These are phyloP conservation scores for Xenopus borealis DNA, from an alignment of 2,113 vertebrate species.

Conservation along the genomic window DNA sequence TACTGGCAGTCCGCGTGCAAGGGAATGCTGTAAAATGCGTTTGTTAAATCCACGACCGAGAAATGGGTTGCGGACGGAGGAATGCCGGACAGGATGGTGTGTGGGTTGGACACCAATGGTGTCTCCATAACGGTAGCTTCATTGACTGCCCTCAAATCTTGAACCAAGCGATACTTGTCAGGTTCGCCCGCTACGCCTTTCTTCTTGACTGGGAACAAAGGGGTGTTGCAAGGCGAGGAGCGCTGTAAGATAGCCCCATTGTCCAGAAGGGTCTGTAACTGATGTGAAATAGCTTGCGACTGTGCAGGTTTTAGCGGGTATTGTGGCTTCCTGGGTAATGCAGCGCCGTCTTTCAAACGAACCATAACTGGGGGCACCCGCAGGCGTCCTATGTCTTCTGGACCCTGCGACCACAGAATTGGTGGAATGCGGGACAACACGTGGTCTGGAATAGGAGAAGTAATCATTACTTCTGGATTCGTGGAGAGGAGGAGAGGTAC, in stretches of 20 bases:
- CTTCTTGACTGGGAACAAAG: constrained; percentile 3
- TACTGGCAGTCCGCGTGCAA: neutral
- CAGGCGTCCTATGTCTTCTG: too few relatives aligned
- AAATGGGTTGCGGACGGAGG: neutral
- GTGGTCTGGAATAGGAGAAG: too few relatives aligned
- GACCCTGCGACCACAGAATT: neutral
- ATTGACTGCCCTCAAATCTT: neutral
- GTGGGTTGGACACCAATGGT: neutral
- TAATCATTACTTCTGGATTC: too few relatives aligned
- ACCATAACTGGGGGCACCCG: neutral
- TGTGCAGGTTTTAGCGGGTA: neutral
- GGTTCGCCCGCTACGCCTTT: neutral
- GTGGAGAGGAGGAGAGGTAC: too few relatives aligned
- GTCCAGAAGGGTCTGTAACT: too few relatives aligned
- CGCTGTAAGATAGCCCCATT: neutral
- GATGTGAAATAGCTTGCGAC: neutral
- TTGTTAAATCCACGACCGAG: too few relatives aligned
- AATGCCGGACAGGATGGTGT: neutral
- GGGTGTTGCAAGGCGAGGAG: neutral
- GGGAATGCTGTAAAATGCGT: too few relatives aligned
- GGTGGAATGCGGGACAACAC: neutral
- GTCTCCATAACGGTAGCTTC: neutral
- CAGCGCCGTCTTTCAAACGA: neutral
- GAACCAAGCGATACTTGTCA: neutral
- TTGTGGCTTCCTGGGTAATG: neutral